These are phyloP conservation scores for Trididemnum miniatum DNA, from an alignment of 23 tunicate genomes.

Conservation along the genomic window DNA sequence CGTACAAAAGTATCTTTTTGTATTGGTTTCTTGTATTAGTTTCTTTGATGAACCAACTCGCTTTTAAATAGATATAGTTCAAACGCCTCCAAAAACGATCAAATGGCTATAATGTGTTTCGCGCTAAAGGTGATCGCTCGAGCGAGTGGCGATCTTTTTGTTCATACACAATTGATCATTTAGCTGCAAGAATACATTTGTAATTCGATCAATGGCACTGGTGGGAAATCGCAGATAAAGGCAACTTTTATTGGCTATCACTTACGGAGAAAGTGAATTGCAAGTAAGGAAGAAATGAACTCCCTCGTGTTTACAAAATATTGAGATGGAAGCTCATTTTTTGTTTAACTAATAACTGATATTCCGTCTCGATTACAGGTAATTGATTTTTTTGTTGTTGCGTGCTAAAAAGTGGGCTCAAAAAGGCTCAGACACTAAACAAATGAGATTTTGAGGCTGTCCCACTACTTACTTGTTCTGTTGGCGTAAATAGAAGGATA, in stretches of 20 bases:
- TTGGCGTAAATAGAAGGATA: neutral
- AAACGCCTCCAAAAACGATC: neutral
- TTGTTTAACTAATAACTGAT: neutral
- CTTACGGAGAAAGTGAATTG: neutral
- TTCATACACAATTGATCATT: neutral
- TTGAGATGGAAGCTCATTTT: neutral
- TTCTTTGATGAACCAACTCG: no score
- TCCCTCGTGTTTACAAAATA: constrained; percentile 1
- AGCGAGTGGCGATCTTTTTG: neutral
- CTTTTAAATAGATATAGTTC: no score
- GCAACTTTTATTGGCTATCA: neutral
- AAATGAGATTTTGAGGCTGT: no score
- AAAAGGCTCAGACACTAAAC: neutral
- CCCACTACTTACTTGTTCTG: neutral
- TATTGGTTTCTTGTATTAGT: no score
- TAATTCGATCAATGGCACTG: neutral
- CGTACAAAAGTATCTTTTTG: no score
- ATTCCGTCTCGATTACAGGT: neutral
- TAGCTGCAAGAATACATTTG: neutral
- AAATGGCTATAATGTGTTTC: constrained; percentile 3
- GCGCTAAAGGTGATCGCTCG: neutral
- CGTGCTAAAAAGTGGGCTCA: neutral
- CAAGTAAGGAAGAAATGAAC: neutral
- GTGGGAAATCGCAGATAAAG: neutral
- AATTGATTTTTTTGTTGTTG: neutral